These are phyloP conservation scores for Neodiprion virginianus DNA, from an alignment of 1,140 invertebrate species.

Conservation along the genomic window DNA sequence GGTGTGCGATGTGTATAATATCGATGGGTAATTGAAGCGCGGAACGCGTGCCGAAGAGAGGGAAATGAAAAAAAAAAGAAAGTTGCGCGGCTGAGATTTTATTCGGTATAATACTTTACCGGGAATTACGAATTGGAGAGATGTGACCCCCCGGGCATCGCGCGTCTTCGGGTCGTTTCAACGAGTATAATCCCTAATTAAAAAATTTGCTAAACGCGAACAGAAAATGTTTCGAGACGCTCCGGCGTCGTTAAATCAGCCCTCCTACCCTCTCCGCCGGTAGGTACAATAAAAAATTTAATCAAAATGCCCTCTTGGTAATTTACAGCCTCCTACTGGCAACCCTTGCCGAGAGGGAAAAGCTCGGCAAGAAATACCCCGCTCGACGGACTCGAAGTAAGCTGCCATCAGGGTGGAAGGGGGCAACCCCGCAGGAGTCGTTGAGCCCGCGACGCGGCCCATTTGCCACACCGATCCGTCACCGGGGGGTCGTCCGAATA, in stretches of 20 bases:
- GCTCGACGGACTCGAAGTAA: conserved; percentile 17
- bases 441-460: conserved; percentile 33
- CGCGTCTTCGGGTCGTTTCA: too few species aligned
- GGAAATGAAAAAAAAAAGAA: too few species aligned
- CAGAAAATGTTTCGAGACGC: not conserved
- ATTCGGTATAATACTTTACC: too few species aligned
- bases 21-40: too few species aligned
- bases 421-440: conserved; percentile 39
- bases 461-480: conserved; percentile 30
- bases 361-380: conserved; percentile 14
- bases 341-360: conserved; percentile 46
- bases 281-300: conserved; percentile 62
- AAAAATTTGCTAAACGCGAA: not conserved
- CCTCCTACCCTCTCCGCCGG: not conserved
- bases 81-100: too few species aligned
- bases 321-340: conserved; percentile 52
- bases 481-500: conserved; percentile 32
- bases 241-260: not conserved
- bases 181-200: not conserved
- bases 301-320: conserved; percentile 63
- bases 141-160: too few species aligned
- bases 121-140: too few species aligned
- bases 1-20: too few species aligned
- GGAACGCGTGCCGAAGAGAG: too few species aligned
- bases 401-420: conserved; percentile 15